phyloP scores from a whole-genome alignment of 2,797 vertebrate species.

The Myotis planiceps region DNA sequence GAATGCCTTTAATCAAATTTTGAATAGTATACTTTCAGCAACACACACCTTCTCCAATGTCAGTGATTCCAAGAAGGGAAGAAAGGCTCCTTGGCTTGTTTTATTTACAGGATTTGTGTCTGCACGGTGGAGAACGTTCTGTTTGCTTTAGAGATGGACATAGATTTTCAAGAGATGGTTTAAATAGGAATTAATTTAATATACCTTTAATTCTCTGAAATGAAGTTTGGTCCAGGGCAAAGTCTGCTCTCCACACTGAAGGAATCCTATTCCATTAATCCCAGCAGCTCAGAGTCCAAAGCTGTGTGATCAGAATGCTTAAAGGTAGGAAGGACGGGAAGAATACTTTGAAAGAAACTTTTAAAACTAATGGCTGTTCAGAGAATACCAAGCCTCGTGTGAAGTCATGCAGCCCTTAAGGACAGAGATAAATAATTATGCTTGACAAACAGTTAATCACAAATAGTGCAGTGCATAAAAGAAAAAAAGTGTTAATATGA shows the following conservation, averaged over 20 bases:
- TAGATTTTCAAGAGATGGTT: constrained; percentile 61
- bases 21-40: background rate
- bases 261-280: constrained; percentile 47
- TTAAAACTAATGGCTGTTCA: constrained; percentile 37
- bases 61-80: background rate
- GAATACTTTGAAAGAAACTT: constrained; percentile 42
- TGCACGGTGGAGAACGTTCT: constrained; percentile 39
- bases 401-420: background rate
- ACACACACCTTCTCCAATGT: background rate
- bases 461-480: background rate
- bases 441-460: constrained; percentile 55
- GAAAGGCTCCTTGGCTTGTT: constrained; percentile 15
- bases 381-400: constrained; percentile 16
- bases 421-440: constrained; percentile 40
- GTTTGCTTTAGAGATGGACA: background rate
- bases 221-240: constrained; percentile 50
- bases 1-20: constrained; percentile 3
- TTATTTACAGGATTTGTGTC: constrained; percentile 48
- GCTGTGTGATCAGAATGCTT: constrained; percentile 21
- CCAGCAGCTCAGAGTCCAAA: constrained; percentile 31
- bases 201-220: constrained; percentile 63
- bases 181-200: constrained; percentile 58
- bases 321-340: background rate
- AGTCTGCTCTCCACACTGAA: constrained; percentile 4
- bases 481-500: background rate